These are phyloP conservation scores for Bos javanicus DNA, from an alignment of 2,113 vertebrate genomes.

Conservation along the genomic window DNA sequence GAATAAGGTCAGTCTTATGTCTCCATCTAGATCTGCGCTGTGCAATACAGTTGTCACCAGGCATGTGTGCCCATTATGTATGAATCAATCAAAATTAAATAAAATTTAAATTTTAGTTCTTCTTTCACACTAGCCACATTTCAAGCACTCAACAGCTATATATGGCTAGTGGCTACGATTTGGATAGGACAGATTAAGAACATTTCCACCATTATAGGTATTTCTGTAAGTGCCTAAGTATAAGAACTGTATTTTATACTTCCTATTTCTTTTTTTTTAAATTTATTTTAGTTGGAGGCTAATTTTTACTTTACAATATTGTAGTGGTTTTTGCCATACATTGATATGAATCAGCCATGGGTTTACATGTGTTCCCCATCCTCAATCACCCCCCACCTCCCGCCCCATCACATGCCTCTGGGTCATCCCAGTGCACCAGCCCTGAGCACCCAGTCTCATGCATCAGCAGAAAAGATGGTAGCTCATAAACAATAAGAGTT, in stretches of 20 bases:
- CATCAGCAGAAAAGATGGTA: not conserved
- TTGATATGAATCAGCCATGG: not conserved
- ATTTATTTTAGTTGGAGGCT: not conserved
- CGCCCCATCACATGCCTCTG: not conserved
- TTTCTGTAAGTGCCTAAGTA: not conserved
- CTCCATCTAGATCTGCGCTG: not conserved
- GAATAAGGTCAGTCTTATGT: not conserved
- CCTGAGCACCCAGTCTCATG: not conserved
- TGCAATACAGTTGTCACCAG: not conserved
- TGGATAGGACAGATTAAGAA: not conserved
- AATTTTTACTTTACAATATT: not conserved
- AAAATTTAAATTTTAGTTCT: not conserved
- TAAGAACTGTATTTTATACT: slow-evolving; percentile 1
- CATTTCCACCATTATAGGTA: not conserved
- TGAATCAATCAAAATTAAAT: not conserved
- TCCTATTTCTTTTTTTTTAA: not conserved
- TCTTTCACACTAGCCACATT: slow-evolving; percentile 7
- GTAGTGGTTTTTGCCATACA: not conserved
- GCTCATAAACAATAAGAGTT: not conserved
- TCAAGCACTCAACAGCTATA: not conserved
- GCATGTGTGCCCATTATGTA: not conserved
- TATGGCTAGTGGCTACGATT: not conserved
- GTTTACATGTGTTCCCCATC: not conserved
- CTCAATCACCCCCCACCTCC: not conserved
- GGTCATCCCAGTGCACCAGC: not conserved